phyloP scores from a whole-genome alignment of 1,140 invertebrate species.

The Epicauta chinensis region DNA sequence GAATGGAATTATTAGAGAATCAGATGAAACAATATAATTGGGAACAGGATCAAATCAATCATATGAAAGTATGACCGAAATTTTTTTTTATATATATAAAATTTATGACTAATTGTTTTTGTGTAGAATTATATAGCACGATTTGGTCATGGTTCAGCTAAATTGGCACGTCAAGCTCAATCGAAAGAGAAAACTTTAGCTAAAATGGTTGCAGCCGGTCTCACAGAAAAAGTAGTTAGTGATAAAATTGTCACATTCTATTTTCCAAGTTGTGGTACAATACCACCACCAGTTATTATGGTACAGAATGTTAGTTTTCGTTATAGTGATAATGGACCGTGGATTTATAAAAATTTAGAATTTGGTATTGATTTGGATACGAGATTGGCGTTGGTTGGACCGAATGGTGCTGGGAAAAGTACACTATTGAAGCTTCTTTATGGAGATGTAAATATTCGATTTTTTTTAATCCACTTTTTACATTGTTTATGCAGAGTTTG shows the following conservation, averaged over 20 bases:
- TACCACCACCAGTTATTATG: conserved; percentile 99
- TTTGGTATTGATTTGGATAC: conserved; percentile 99
- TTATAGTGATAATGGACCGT: conserved; percentile 80
- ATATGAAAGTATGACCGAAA: conserved; percentile 99
- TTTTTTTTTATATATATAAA: conserved; percentile 15
- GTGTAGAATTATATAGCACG: conserved; percentile 94
- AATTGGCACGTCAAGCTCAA: conserved; percentile 96
- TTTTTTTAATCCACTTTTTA: too few species aligned
- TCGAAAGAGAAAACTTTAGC: conserved; percentile 98
- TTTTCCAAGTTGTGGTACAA: conserved; percentile 93
- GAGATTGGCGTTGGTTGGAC: conserved; percentile 92
- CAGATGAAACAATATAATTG: conserved; percentile 99
- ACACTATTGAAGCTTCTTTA: conserved; percentile 94
- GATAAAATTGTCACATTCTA: conserved; percentile 93
- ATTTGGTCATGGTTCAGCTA: conserved; percentile 98
- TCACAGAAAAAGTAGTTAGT: conserved; percentile 72
- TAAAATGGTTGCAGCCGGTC: conserved; percentile 96
- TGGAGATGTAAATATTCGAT: conserved; percentile 67
- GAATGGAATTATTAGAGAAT: conserved; percentile 94
- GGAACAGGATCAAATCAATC: conserved; percentile 98
- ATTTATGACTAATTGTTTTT: conserved; percentile 7
- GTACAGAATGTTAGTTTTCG: conserved; percentile 96
- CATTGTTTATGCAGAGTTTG: too few species aligned
- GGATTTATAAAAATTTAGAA: conserved; percentile 96
- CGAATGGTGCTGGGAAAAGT: conserved; percentile 98